Percentiles rank a stretch among this genome's conserved stretches.
phyloP scores from a whole-genome alignment of 2,797 vertebrate genomes.

The Scleropages formosus region DNA sequence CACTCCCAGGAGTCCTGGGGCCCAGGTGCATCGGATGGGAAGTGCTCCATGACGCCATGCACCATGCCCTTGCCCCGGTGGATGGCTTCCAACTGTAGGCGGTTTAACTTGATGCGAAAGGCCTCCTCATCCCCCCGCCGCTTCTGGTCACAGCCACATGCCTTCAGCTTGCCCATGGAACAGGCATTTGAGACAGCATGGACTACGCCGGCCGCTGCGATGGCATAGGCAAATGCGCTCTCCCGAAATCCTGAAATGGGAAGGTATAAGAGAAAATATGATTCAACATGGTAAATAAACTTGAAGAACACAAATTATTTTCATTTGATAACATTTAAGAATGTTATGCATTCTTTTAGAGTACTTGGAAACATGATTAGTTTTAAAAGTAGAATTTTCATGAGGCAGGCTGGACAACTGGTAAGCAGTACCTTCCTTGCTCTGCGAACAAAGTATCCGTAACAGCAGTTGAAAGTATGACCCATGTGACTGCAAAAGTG shows the following conservation, averaged over 20 bases:
- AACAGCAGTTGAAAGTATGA: background rate
- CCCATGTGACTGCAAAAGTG: background rate
- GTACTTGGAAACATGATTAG: too few species aligned
- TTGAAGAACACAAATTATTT: background rate
- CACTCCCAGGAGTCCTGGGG: slow-evolving; percentile 98
- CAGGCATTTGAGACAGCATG: slow-evolving; percentile 95
- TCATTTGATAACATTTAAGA: too few species aligned
- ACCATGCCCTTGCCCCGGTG: slow-evolving; percentile 94
- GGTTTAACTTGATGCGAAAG: slow-evolving; percentile 88
- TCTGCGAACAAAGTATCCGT: too few species aligned
- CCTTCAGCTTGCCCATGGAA: slow-evolving; percentile 90
- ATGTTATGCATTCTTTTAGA: too few species aligned
- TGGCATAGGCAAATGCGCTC: slow-evolving; percentile 94
- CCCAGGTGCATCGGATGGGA: slow-evolving; percentile 79
- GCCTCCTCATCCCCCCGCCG: slow-evolving; percentile 91
- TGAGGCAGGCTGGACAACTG: too few species aligned
- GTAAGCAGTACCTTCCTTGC: background rate
- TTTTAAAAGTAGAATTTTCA: too few species aligned
- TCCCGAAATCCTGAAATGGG: slow-evolving; percentile 84
- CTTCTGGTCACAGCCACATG: slow-evolving; percentile 90
- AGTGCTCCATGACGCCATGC: slow-evolving; percentile 91
- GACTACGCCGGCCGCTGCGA: slow-evolving; percentile 89
- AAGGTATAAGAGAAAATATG: background rate
- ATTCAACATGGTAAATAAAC: background rate
- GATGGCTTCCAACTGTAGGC: slow-evolving; percentile 91